A percentile compares a stretch with the other conserved stretches of the same genome.
These are phyloP conservation scores for Hirtodrosophila confusa DNA, from an alignment of 2,888 invertebrate species.

Conservation along the genomic window DNA sequence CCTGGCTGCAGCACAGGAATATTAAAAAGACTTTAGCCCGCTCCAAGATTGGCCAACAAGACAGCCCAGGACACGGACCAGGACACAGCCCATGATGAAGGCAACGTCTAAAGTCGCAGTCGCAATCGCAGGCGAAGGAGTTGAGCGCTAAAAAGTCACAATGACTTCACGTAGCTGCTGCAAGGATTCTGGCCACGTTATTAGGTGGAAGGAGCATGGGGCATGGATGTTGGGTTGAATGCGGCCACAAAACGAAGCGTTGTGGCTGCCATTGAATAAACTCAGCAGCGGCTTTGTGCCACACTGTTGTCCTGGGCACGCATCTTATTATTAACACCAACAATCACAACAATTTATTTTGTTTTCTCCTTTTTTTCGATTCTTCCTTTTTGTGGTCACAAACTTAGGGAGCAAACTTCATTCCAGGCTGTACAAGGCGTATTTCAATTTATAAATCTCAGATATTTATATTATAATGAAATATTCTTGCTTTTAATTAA, in stretches of 20 bases:
- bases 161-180: conserved; percentile 38
- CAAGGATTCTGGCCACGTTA: not conserved
- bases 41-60: conserved; percentile 26
- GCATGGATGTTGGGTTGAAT: not conserved
- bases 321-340: conserved; percentile 60
- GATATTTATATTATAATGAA: too few relatives aligned
- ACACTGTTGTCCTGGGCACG: conserved; percentile 53
- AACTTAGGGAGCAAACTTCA: too few relatives aligned
- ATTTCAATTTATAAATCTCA: too few relatives aligned
- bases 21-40: conserved; percentile 72
- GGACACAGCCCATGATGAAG: not conserved
- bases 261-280: conserved; percentile 60
- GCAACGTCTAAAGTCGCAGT: conserved; percentile 1
- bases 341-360: conserved; percentile 42
- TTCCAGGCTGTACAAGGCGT: too few relatives aligned
- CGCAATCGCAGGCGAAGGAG: conserved; percentile 24
- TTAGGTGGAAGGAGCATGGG: too few relatives aligned
- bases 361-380: conserved; percentile 4
- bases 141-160: conserved; percentile 39
- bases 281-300: conserved; percentile 16
- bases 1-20: conserved; percentile 46
- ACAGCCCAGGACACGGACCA: conserved; percentile 22
- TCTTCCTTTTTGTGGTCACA: not conserved
- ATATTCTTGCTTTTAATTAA: too few relatives aligned
- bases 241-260: conserved; percentile 49